Evolutionary conservation across 2,888 invertebrate genomes (phyloP).

Genomic region (Hemistola chrysoprasaria): DNA sequence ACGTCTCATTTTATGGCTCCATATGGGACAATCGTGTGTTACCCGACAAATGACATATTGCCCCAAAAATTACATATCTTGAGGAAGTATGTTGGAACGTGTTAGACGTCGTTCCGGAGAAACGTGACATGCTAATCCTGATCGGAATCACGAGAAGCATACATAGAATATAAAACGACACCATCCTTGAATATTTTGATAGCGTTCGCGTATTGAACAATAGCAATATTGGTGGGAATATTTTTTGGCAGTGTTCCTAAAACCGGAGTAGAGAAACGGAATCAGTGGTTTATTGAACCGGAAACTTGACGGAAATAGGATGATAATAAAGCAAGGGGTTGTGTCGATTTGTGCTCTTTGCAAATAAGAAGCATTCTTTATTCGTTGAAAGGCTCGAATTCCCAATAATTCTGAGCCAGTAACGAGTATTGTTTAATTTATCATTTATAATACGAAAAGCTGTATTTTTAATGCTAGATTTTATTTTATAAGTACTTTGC

Average conservation of each 20-base stretch:
- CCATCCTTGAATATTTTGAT: conserved; percentile 39
- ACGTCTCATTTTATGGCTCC: conserved; percentile 15
- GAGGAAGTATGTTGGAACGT: conserved; percentile 48
- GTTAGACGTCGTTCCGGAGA: conserved; percentile 34
- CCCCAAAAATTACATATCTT: conserved; percentile 38
- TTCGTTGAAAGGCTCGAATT: conserved; percentile 3
- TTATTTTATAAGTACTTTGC: too few relatives aligned
- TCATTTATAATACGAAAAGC: too few relatives aligned
- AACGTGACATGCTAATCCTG: conserved; percentile 61
- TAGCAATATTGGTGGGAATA: conserved; percentile 27
- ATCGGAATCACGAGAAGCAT: conserved; percentile 55
- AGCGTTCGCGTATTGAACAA: conserved; percentile 37
- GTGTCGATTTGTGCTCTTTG: conserved; percentile 5
- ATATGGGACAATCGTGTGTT: conserved; percentile 15
- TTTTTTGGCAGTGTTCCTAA: conserved; percentile 21
- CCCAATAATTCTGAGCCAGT: too few relatives aligned
- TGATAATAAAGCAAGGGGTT: conserved; percentile 12
- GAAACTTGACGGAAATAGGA: conserved; percentile 17
- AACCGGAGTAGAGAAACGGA: conserved; percentile 6
- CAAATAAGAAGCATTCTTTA: conserved; percentile 8
- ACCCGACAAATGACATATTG: conserved; percentile 32
- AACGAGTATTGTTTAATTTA: too few relatives aligned
- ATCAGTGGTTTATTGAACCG: conserved; percentile 18
- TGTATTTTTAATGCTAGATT: too few relatives aligned
- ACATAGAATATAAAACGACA: conserved; percentile 63